Percentiles rank a stretch among this genome's conserved stretches.
Conservation (phyloP, 2,797 vertebrate species). For the Pseudomugil gertrudae region DNA sequence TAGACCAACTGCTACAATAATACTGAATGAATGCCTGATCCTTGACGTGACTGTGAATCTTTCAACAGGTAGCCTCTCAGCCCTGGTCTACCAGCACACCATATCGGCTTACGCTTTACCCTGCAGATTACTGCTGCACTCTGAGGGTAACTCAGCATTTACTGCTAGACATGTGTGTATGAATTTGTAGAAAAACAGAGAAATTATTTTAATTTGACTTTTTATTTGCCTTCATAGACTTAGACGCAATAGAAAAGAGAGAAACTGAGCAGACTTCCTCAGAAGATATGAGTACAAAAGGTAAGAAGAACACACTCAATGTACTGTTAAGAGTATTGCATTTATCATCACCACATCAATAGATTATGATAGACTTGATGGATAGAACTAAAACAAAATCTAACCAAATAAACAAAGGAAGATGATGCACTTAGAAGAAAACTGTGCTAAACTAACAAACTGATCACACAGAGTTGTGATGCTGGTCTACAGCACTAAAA, state of each 20-base stretch:
- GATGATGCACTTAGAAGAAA: too few relatives aligned
- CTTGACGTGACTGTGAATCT: not conserved
- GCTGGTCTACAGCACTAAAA: too few relatives aligned
- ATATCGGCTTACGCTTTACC: constrained; percentile 86
- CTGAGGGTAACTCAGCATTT: constrained; percentile 78
- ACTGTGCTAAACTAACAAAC: too few relatives aligned
- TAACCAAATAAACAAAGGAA: too few relatives aligned
- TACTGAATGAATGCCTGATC: not conserved
- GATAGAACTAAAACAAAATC: too few relatives aligned
- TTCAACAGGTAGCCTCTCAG: constrained; percentile 89
- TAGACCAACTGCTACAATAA: too few relatives aligned
- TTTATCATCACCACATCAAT: too few relatives aligned
- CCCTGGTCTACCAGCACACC: constrained; percentile 91
- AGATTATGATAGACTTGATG: too few relatives aligned
- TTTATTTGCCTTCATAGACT: constrained; percentile 41
- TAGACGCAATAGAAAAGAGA: constrained; percentile 35
- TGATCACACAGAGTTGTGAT: too few relatives aligned
- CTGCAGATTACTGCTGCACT: constrained; percentile 84
- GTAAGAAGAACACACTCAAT: constrained; percentile 42
- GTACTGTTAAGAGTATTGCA: too few relatives aligned
- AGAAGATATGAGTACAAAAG: constrained; percentile 49
- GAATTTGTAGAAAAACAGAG: not conserved
- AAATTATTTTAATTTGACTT: fast-evolving
- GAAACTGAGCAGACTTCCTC: constrained; percentile 21
- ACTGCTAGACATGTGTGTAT: not conserved